A percentile compares a stretch with the other conserved stretches of the same genome.
Conservation (phyloP, 2,888 invertebrate species). For the Phragmatobia fuliginosa region DNA sequence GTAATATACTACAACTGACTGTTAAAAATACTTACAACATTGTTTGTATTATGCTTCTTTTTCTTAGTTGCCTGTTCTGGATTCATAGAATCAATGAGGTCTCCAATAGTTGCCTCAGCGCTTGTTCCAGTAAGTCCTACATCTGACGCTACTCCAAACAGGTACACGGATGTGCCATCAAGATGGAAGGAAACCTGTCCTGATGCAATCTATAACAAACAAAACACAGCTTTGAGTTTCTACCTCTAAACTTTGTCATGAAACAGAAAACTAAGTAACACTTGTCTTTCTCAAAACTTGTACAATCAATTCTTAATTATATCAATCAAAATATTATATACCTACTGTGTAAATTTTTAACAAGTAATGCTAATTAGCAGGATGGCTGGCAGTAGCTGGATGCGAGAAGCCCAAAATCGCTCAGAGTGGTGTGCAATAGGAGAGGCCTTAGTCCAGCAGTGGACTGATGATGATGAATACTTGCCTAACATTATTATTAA, state of each 20-base stretch:
- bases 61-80: conserved; percentile 79
- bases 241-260: not conserved
- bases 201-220: conserved; percentile 87
- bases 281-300: too few species aligned
- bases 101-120: conserved; percentile 84
- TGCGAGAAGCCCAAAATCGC: too few species aligned
- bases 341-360: too few species aligned
- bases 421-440: too few species aligned
- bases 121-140: conserved; percentile 84
- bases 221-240: not conserved
- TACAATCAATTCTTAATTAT: too few species aligned
- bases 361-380: too few species aligned
- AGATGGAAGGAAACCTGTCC: conserved; percentile 91
- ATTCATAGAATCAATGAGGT: conserved; percentile 78
- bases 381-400: too few species aligned
- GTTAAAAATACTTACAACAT: conserved; percentile 64
- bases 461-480: too few species aligned
- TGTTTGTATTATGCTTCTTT: conserved; percentile 74
- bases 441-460: too few species aligned
- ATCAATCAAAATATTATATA: too few species aligned
- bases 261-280: not conserved
- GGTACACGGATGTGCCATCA: conserved; percentile 88
- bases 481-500: too few species aligned
- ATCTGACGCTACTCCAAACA: conserved; percentile 88
- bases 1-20: not conserved